These are phyloP conservation scores for Dynastes tityus DNA, from an alignment of 2,888 invertebrate genomes.

Conservation along the genomic window DNA sequence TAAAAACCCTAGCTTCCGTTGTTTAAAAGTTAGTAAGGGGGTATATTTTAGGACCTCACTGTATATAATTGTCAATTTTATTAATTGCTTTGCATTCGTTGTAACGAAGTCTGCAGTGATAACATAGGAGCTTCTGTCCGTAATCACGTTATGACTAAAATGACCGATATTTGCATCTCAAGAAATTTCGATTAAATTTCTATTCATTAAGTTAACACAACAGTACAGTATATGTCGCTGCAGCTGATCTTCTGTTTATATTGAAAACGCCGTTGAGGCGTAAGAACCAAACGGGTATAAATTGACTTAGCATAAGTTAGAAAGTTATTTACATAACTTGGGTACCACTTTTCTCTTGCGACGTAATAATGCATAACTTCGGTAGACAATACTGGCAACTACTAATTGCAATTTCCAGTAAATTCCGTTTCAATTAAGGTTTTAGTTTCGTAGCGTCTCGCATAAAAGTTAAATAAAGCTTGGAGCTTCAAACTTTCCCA, in stretches of 20 bases:
- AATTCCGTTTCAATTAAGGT: conserved; percentile 45
- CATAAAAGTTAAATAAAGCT: conserved; percentile 35
- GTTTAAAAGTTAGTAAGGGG: no score
- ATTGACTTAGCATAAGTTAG: conserved; percentile 25
- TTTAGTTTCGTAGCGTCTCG: conserved; percentile 33
- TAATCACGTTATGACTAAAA: no score
- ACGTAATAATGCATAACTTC: conserved; percentile 35
- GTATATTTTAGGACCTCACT: no score
- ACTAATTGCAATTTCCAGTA: conserved; percentile 43
- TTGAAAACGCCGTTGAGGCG: not conserved
- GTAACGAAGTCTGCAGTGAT: no score
- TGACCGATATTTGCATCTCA: no score
- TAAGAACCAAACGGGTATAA: conserved; percentile 17
- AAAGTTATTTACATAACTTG: conserved; percentile 24
- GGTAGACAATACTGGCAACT: conserved; percentile 33
- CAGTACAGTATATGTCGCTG: not conserved
- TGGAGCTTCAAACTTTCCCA: conserved; percentile 12
- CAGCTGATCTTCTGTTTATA: not conserved
- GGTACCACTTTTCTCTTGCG: conserved; percentile 24
- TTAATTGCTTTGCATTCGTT: no score
- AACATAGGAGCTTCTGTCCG: no score
- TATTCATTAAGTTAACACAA: not conserved
- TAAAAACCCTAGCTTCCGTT: no score
- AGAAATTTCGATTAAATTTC: not conserved
- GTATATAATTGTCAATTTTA: no score